phyloP scores from a whole-genome alignment of 2,888 invertebrate species.

The Drosophila merina region DNA sequence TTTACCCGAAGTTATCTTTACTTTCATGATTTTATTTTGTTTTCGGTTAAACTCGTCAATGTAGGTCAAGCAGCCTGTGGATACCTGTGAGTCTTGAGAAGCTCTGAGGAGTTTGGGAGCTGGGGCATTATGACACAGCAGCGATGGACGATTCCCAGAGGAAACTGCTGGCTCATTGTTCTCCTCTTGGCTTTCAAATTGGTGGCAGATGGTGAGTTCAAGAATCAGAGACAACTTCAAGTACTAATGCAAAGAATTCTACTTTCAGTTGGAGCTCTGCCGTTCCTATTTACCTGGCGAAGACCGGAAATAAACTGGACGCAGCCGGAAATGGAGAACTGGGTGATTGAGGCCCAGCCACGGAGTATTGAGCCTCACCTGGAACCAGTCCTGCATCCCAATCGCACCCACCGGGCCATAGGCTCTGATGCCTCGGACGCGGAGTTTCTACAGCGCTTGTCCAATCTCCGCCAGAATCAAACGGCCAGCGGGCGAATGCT shows the following conservation, averaged over 20 bases:
- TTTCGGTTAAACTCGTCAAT: constrained; percentile 45
- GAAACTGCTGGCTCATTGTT: constrained; percentile 72
- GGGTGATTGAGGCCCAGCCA: constrained; percentile 81
- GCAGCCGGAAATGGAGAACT: constrained; percentile 76
- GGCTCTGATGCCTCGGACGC: constrained; percentile 77
- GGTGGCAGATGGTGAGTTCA: constrained; percentile 60
- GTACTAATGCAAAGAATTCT: neutral
- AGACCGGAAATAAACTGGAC: constrained; percentile 81
- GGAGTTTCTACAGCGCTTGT: constrained; percentile 78
- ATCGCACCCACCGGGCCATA: constrained; percentile 74
- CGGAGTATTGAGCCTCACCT: constrained; percentile 83
- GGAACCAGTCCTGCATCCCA: constrained; percentile 71
- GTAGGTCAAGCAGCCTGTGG: constrained; percentile 65
- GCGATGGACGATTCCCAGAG: constrained; percentile 37
- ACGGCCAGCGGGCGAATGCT: constrained; percentile 85
- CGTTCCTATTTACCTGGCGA: constrained; percentile 74
- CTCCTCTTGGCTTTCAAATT: constrained; percentile 39
- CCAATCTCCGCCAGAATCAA: constrained; percentile 69
- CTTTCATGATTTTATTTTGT: constrained; percentile 18
- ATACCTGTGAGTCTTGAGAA: constrained; percentile 8
- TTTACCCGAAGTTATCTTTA: no score
- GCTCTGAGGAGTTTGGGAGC: constrained; percentile 38
- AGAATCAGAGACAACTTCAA: neutral
- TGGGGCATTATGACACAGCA: constrained; percentile 63
- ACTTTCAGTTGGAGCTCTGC: constrained; percentile 68